Conservation (phyloP, 1,140 invertebrate genomes). For the Drosophila pseudoananassae region DNA sequence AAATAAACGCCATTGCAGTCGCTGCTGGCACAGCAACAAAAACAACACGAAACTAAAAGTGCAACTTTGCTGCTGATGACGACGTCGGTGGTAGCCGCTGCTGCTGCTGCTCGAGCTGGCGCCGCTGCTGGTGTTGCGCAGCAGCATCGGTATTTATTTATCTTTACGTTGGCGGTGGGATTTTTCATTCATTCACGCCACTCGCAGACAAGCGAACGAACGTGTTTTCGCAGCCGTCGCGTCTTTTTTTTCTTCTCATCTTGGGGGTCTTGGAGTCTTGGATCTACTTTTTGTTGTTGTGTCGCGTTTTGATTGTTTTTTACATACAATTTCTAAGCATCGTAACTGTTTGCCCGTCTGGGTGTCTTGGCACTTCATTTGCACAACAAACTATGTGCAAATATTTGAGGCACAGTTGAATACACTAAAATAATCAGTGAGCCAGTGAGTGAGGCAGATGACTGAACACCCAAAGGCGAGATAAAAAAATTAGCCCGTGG, state of each 20-base stretch:
- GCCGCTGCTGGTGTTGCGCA: slow-evolving; percentile 3
- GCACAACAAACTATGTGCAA: slow-evolving; percentile 54
- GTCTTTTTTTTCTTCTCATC: slow-evolving; percentile 6
- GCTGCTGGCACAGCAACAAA: slow-evolving; percentile 11
- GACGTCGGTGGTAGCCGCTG: slow-evolving; percentile 1
- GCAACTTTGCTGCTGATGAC: slow-evolving; percentile 3
- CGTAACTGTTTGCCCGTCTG: slow-evolving; percentile 28
- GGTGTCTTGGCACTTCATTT: slow-evolving; percentile 32
- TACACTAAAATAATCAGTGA: slow-evolving; percentile 40
- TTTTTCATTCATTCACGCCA: slow-evolving; percentile 43
- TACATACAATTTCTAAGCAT: slow-evolving; percentile 36
- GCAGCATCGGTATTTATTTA: slow-evolving; percentile 43
- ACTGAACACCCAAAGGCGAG: slow-evolving; percentile 9
- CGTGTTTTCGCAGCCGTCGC: slow-evolving; percentile 21
- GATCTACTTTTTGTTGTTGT: slow-evolving; percentile 9
- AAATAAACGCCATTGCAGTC: slow-evolving; percentile 3
- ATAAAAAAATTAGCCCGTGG: slow-evolving; percentile 52
- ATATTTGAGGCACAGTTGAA: slow-evolving; percentile 39
- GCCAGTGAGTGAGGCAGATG: slow-evolving; percentile 15
- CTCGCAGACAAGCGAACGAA: slow-evolving; percentile 41
- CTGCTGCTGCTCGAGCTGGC: neutral
- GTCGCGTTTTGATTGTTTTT: slow-evolving; percentile 9
- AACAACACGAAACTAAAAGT: slow-evolving; percentile 4
- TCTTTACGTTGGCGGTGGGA: slow-evolving; percentile 30
- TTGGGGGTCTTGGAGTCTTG: neutral